Evolutionary conservation across 2,797 vertebrate species (phyloP).

Genomic region (Tapirus indicus): DNA sequence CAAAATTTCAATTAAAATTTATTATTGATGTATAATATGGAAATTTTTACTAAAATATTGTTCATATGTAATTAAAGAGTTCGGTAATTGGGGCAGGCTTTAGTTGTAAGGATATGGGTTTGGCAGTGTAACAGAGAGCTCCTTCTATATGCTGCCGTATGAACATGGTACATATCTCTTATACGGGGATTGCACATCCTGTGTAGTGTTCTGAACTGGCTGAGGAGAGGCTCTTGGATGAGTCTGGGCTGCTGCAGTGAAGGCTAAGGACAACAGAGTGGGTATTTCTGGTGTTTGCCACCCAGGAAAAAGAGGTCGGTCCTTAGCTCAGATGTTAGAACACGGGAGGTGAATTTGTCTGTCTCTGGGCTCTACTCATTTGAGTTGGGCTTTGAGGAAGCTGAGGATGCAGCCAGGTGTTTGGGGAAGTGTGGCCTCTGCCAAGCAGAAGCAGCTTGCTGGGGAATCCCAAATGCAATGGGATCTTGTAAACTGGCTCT

Average conservation of each 20-base stretch:
- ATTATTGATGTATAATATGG: neutral
- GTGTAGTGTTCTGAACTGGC: neutral
- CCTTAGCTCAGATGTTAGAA: neutral
- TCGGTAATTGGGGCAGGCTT: neutral
- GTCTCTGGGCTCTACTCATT: neutral
- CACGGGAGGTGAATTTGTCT: neutral
- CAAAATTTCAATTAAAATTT: neutral
- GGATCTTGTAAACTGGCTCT: neutral
- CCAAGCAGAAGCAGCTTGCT: neutral
- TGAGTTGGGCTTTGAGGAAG: neutral
- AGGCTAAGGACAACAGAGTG: neutral
- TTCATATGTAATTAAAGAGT: neutral
- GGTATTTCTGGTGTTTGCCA: neutral
- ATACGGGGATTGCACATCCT: fast-evolving
- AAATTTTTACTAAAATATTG: conserved; percentile 8
- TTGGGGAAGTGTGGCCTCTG: neutral
- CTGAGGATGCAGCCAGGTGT: neutral
- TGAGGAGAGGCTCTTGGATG: neutral
- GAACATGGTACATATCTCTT: neutral
- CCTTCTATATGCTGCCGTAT: neutral
- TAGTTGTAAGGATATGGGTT: neutral
- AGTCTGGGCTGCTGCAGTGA: neutral
- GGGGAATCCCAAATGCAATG: neutral
- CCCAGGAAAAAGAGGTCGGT: fast-evolving
- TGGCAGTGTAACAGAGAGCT: neutral